Evolutionary conservation across 2,888 invertebrate species (phyloP), one percentile per base, ranked within the genome.

Genomic region (Micropterix aruncella): DNA sequence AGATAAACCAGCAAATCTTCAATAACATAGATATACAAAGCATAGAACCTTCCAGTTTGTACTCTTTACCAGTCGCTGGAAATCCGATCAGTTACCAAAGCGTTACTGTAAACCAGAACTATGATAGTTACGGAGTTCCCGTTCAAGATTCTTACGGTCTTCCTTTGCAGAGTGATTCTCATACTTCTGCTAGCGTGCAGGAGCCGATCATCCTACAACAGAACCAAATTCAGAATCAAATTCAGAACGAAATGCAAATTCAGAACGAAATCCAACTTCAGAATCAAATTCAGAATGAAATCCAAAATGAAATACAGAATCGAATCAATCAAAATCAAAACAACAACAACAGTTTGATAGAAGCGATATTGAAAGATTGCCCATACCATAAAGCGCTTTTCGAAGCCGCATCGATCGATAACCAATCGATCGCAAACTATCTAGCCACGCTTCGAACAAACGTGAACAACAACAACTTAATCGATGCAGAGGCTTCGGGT

Each of bases 331-430:
- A 27, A 5, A 27, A 27, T 27, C 12, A 5, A 5, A 12, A 5
- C 12, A 12, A 27, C 12, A 27, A 27, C 12, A 48, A 45, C 7
- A 51, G 50, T 41, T 42, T 51, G 15, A 70, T 66, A 0, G 70
- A 69, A 2, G 70, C 69, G 0, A 70, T 71, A 39, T 48, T 71
- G 5, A 70, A 71, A 46, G 70, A 71, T 50, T 71, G 71, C 44
- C 71, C 71, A 0, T 71, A 71, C 39, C 71, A 71, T 37, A 70
- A 70, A 51, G 71, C 70, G 16, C 67, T 71, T n/a, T 52, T 71
- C 1, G 64, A 58, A 53, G 71, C 71, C 0, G 71, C 70, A 0
- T 58, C 60, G 41, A 52, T 51, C 0, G 70, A 70, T 0, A 65
- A 65, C 16, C 48, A 68, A 2, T 47, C 71, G 9, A 73, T 70